Base-by-base conservation (phyloP, 2,113 vertebrate genomes). In the rabbit (Oryctolagus cuniculus) region DNA sequence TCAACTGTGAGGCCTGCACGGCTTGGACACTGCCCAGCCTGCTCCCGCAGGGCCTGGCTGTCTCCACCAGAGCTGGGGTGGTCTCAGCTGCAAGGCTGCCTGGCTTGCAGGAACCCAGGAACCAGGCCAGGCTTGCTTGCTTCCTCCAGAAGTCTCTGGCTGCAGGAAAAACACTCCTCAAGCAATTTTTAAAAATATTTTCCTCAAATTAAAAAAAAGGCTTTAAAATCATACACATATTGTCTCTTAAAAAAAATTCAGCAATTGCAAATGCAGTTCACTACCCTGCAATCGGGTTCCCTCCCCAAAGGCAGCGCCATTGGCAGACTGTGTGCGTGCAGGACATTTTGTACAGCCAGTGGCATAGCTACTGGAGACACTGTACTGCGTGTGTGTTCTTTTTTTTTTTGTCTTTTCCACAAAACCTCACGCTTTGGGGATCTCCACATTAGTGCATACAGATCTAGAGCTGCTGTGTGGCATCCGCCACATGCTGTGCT, bases 201-300 rank as follows among this genome's bases (percentile, higher is more conserved):
- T 53, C 53, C 81, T 81, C 61, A 72, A 72, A 81, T 69, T 79
- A 77, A 88, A 66, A 58, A 79, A 88, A 51, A 27, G 36, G 63
- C 53, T 89, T 93, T 74, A 31, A 96, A 92, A 73, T 67, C 21
- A 55, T 55, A 38, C 21, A 49, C 22, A 77, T 84, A n/a, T 16
- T 55, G 49, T 84, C 49, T 75, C 49, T 90, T 91, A 87, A 66
- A 51, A 66, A 51, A 64, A 70, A 80, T 38, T 12, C 83, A 7
- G 34, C 69, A 83, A 77, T 64, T 72, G 25, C 29, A 92, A 79
- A 88, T 74, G 61, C 89, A 87, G 19, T 55, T 75, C 22, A 15
- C 5, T 27, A 29, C 15, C 51, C 61, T 93, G 53, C 34, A 27
- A 19, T 10, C 29, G 4, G 53, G 72, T 6, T 73, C 74, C 67